Evolutionary conservation across 2,888 invertebrate species (phyloP).

Genomic region (Sesia apiformis): DNA sequence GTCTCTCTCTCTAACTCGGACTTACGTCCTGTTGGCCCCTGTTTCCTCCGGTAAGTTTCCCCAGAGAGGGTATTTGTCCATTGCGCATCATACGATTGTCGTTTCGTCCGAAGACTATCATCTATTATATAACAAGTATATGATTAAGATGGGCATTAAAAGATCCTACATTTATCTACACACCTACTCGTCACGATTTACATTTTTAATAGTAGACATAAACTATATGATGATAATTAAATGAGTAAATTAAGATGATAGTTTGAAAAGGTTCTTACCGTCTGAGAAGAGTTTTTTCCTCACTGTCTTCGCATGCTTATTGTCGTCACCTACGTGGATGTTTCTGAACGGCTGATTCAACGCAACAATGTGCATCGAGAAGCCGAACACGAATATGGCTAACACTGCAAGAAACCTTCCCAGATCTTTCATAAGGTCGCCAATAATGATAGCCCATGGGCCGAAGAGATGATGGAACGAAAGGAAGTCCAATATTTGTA

Average conservation of each 20-base stretch:
- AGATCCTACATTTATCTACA: conserved; percentile 4
- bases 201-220: conserved; percentile 8
- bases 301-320: conserved; percentile 71
- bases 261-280: conserved; percentile 72
- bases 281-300: conserved; percentile 79
- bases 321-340: conserved; percentile 76
- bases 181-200: not conserved
- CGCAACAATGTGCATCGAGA: conserved; percentile 97
- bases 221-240: conserved; percentile 5
- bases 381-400: conserved; percentile 98
- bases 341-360: conserved; percentile 94
- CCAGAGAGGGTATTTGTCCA: conserved; percentile 48
- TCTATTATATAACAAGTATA: conserved; percentile 31
- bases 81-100: conserved; percentile 52
- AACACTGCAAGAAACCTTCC: conserved; percentile 98
- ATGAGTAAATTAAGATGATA: conserved; percentile 4
- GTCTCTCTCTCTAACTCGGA: conserved; percentile 35
- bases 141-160: conserved; percentile 13
- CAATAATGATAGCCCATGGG: conserved; percentile 99
- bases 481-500: conserved; percentile 97
- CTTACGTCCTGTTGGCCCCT: conserved; percentile 79
- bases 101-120: conserved; percentile 55
- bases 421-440: conserved; percentile 93
- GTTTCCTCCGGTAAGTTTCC: conserved; percentile 77
- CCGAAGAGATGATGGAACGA: conserved; percentile 99